Base-by-base conservation (phyloP, 2,888 invertebrate genomes). In the Chromoteleia sp. region DNA sequence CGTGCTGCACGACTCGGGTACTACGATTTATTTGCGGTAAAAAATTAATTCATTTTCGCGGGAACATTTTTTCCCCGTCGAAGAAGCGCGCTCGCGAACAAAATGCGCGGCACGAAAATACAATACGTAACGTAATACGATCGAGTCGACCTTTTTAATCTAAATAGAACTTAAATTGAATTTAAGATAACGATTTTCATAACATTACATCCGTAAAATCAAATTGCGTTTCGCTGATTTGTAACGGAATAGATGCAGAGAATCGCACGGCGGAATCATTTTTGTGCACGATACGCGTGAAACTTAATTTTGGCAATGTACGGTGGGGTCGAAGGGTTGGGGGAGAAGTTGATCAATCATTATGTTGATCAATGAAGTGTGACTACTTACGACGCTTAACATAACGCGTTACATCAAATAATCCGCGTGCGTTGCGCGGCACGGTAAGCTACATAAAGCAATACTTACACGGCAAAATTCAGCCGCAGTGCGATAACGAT, bases 401-500 rank as follows among this genome's bases (percentile, higher is more conserved):
- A 12, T 33, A 65, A 54, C 36, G 45, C 56, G 17, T 65, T 56
- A 36, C 33, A 54, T 29, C 48, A 54, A 19, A 56, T 36, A 56
- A 36, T 36, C 10, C 19, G 56, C 10, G 15, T 17, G 56, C 70
- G 61, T 54, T 52, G 50, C 14, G 68, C 21, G 45, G 30, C 21
- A 19, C 54, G 61, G 56, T 70, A 63, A 56, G 63, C 58, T 56
- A 29, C 56, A 77, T 21, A 63, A 56, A 33, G 36, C 45, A 56
- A 36, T 50, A 75, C 71, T 85, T 83, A 68, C 80, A 39, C 68
- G 43, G 70, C 79, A 63, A 71, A 82, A 81, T 76, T 70, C 65
- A 81, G 25, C 71, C 76, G 81, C 52, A 50, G 76, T 50, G 58
- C 73, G 84, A 83, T 83, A 84, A 84, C 84, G 84, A 86, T 86